phyloP scores from a whole-genome alignment of 2,113 vertebrate genomes.

The Myotis lucifugus region DNA sequence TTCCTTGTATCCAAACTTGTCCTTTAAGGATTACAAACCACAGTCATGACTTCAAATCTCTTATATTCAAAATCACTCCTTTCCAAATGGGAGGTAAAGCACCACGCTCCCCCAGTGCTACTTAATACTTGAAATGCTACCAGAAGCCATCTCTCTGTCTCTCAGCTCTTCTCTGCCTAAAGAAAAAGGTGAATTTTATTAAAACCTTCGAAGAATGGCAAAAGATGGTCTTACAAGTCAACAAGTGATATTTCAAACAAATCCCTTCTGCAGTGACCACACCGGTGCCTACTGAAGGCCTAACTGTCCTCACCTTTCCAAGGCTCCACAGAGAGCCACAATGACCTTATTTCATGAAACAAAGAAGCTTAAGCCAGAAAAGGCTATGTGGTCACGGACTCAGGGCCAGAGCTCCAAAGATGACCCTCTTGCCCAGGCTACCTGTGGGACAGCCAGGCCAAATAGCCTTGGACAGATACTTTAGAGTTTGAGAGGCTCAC shows the following conservation, averaged over 20 bases:
- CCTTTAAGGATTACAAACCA: conserved; percentile 16
- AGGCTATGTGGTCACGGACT: not conserved
- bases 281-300: not conserved
- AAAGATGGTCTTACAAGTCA: not conserved
- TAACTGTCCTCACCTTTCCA: not conserved
- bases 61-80: not conserved
- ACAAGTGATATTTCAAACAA: not conserved
- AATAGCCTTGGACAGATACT: no score
- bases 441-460: rapidly evolving
- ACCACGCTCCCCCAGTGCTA: not conserved
- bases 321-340: not conserved
- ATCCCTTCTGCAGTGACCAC: not conserved
- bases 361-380: not conserved
- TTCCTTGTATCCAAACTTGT: conserved; percentile 27
- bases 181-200: conserved; percentile 31
- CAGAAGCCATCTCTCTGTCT: not conserved
- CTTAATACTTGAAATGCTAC: not conserved
- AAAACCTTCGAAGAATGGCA: not conserved
- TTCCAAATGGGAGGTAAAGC: not conserved
- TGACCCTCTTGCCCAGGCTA: not conserved
- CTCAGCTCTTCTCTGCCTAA: not conserved
- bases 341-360: not conserved
- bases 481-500: not conserved
- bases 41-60: not conserved
- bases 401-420: not conserved